These are phyloP conservation scores for Rhamphomyia laevipes DNA, from an alignment of 2,888 invertebrate genomes.

Conservation along the genomic window DNA sequence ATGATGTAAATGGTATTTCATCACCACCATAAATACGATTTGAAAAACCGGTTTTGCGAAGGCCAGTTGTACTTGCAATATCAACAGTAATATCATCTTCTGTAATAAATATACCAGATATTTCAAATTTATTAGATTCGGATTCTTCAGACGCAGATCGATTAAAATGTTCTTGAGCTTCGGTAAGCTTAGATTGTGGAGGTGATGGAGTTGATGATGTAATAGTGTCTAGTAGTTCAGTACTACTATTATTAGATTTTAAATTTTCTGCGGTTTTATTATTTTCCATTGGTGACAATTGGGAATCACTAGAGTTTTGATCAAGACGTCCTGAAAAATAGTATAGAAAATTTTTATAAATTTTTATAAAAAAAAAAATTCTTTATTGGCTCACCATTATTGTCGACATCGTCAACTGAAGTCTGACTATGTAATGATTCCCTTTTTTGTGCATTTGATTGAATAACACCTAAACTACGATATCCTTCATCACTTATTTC, in stretches of 20 bases:
- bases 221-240: not conserved
- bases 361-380: not conserved
- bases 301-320: slow-evolving; percentile 36
- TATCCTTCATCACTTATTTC: slow-evolving; percentile 80
- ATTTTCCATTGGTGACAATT: slow-evolving; percentile 37
- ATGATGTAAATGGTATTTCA: slow-evolving; percentile 26
- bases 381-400: slow-evolving; percentile 46
- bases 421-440: slow-evolving; percentile 60
- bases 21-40: slow-evolving; percentile 48
- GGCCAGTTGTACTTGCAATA: slow-evolving; percentile 55
- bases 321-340: slow-evolving; percentile 51
- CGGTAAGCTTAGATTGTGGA: not conserved
- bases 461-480: slow-evolving; percentile 62
- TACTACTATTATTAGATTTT: slow-evolving; percentile 14
- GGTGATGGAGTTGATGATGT: slow-evolving; percentile 9
- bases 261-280: slow-evolving; percentile 23
- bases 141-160: not conserved
- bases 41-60: slow-evolving; percentile 57
- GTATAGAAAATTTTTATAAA: not conserved
- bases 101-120: slow-evolving; percentile 33
- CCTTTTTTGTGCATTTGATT: slow-evolving; percentile 44
- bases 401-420: slow-evolving; percentile 61
- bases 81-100: slow-evolving; percentile 43
- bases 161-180: not conserved
- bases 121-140: slow-evolving; percentile 28